Conservation (phyloP, 37 sponge, comb jelly and placozoan genomes). For the Geodia barretti region DNA sequence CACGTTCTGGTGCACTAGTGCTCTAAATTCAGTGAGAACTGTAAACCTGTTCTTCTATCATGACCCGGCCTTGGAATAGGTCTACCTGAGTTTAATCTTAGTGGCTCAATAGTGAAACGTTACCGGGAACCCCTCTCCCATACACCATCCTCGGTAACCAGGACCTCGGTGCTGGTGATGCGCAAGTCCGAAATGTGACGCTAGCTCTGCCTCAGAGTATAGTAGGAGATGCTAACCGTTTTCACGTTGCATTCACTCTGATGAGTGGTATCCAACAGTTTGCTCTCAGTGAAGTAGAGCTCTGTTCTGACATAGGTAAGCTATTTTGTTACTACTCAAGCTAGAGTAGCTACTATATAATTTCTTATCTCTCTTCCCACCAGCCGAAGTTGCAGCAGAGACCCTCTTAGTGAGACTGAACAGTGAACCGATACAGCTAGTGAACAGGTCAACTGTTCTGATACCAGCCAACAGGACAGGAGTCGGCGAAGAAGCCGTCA, state of each 20-base stretch:
- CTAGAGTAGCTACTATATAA: not conserved
- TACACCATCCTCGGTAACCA: constrained; percentile 33
- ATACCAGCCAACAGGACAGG: not conserved
- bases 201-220: constrained; percentile 1
- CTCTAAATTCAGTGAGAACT: constrained; percentile 1
- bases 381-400: not conserved
- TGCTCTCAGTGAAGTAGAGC: constrained; percentile 51
- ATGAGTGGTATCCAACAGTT: constrained; percentile 1
- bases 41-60: constrained; percentile 62
- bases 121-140: not conserved
- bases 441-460: not conserved
- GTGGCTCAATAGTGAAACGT: not conserved
- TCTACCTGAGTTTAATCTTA: constrained; percentile 26
- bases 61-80: constrained; percentile 43
- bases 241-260: constrained; percentile 4
- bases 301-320: constrained; percentile 19
- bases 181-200: constrained; percentile 22
- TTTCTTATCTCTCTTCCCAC: too few species aligned
- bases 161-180: constrained; percentile 29
- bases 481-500: not conserved
- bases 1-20: not conserved
- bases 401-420: not conserved
- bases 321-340: not conserved
- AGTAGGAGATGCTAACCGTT: not conserved
- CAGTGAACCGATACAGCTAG: not conserved